A percentile compares a stretch with the other conserved stretches of the same genome.
These are phyloP conservation scores for Hydropsyche betteni DNA, from an alignment of 2,888 invertebrate genomes.

Conservation along the genomic window DNA sequence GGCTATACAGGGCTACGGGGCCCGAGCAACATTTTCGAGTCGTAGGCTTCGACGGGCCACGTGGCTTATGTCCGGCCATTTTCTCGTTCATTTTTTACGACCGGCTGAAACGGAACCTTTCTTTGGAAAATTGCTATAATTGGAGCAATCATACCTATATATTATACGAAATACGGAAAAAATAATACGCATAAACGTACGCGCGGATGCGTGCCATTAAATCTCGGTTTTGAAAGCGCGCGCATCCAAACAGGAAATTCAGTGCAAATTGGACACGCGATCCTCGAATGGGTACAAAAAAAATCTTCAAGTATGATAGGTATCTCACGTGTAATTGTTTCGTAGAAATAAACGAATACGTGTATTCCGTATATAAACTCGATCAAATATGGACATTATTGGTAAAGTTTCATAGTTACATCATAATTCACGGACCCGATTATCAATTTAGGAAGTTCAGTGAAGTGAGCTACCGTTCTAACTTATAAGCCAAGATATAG, in stretches of 20 bases:
- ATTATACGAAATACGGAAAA: not conserved
- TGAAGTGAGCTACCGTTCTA: constrained; percentile 3
- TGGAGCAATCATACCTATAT: constrained; percentile 23
- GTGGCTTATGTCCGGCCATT: constrained; percentile 38
- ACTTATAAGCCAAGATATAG: not conserved
- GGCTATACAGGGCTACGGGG: constrained; percentile 13
- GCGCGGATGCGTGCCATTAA: not conserved
- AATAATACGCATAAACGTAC: not conserved
- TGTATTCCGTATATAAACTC: not conserved
- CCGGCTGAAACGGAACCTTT: constrained; percentile 27
- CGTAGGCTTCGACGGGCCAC: constrained; percentile 15
- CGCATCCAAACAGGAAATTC: not conserved
- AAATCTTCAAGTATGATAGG: not conserved
- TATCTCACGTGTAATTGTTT: not conserved
- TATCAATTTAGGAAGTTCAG: constrained; percentile 26
- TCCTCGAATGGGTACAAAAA: not conserved
- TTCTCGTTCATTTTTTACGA: constrained; percentile 33
- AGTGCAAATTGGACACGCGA: not conserved
- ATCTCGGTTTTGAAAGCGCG: constrained; percentile 8
- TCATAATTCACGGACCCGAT: constrained; percentile 20
- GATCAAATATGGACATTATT: constrained; percentile 21
- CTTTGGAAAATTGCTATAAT: constrained; percentile 23
- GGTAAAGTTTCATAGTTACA: constrained; percentile 19
- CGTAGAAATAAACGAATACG: not conserved
- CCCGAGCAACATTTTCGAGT: not conserved